A percentile compares a stretch with the other conserved stretches of the same genome.
Conservation (phyloP, 2,888 invertebrate genomes). For the Torymus tubicola region DNA sequence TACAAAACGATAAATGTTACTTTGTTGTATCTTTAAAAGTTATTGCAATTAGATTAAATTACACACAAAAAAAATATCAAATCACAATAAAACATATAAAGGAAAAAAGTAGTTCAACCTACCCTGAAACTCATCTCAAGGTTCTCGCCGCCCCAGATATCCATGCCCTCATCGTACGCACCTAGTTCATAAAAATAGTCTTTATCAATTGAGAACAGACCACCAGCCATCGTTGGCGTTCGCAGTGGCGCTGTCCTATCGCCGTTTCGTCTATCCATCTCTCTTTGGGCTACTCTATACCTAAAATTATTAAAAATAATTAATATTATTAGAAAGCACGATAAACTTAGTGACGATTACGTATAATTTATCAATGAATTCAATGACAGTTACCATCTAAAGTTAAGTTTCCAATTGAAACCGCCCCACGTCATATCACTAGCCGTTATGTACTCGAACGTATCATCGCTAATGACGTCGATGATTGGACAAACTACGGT, state of each 20-base stretch:
- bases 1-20: background rate
- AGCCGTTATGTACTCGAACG: slow-evolving; percentile 98
- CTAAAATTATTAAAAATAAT: slow-evolving; percentile 75
- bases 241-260: slow-evolving; percentile 94
- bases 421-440: slow-evolving; percentile 99
- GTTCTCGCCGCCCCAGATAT: slow-evolving; percentile 99
- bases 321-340: background rate
- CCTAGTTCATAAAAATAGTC: slow-evolving; percentile 99
- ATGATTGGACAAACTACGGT: slow-evolving; percentile 99
- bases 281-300: slow-evolving; percentile 98
- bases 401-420: slow-evolving; percentile 99
- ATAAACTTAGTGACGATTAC: background rate
- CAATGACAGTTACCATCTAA: slow-evolving; percentile 88
- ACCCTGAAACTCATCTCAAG: slow-evolving; percentile 97
- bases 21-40: background rate
- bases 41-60: background rate
- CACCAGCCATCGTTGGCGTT: slow-evolving; percentile 99
- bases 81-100: slow-evolving; percentile 1
- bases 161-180: slow-evolving; percentile 99
- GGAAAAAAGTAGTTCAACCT: slow-evolving; percentile 71
- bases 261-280: slow-evolving; percentile 94
- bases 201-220: slow-evolving; percentile 94
- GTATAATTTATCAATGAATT: slow-evolving; percentile 16
- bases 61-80: background rate
- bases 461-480: slow-evolving; percentile 98